Evolutionary conservation across 1,140 invertebrate genomes (phyloP).

Genomic region (Drosophila sturtevanti): DNA sequence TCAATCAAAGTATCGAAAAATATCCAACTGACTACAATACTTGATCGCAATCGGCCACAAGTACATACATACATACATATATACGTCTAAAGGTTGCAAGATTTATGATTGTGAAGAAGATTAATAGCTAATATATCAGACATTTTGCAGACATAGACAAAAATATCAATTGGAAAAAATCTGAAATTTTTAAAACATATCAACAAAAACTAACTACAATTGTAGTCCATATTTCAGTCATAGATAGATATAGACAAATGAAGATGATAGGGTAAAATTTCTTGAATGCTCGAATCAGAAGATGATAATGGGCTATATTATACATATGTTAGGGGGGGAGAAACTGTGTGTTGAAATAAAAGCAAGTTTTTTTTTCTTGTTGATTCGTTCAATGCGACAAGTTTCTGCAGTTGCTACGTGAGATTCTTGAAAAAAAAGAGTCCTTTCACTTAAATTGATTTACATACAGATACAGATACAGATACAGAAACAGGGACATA

Average conservation of each 20-base stretch:
- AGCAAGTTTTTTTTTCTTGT: neutral
- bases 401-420: conserved; percentile 13
- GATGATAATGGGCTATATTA: conserved; percentile 3
- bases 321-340: neutral
- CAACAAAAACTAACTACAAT: no score
- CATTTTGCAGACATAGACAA: no score
- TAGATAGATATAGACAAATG: neutral
- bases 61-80: no score
- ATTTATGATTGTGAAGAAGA: no score
- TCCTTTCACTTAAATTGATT: conserved; percentile 58
- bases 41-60: neutral
- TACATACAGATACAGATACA: conserved; percentile 39
- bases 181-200: no score
- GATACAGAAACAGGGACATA: conserved; percentile 9
- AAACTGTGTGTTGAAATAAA: neutral
- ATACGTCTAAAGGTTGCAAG: no score
- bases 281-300: neutral
- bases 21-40: neutral
- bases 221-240: neutral
- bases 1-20: neutral
- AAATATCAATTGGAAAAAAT: no score
- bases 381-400: conserved; percentile 3
- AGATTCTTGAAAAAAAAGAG: conserved; percentile 17
- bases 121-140: no score
- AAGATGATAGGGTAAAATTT: neutral